phyloP scores from a whole-genome alignment of 2,888 invertebrate genomes.

The Drosophila kambysellisi region DNA sequence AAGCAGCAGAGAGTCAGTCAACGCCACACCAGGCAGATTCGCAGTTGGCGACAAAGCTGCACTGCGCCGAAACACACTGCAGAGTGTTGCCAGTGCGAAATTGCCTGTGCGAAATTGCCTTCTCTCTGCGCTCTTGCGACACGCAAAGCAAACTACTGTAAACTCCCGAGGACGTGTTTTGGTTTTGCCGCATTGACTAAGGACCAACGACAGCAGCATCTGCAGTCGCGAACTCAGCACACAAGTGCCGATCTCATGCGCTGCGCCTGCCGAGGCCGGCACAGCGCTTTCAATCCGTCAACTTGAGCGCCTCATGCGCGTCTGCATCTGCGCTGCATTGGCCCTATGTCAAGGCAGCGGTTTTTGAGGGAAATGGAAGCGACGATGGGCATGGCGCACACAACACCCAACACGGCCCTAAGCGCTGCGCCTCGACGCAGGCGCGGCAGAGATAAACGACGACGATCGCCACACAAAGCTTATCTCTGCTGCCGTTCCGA shows the following conservation, averaged over 20 bases:
- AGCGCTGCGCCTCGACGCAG: slow-evolving; percentile 11
- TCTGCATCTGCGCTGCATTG: slow-evolving; percentile 24
- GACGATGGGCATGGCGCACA: slow-evolving; percentile 21
- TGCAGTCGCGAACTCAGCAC: slow-evolving; percentile 19
- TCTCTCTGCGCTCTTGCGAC: slow-evolving; percentile 16
- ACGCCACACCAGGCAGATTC: slow-evolving; percentile 7
- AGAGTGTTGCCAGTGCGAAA: slow-evolving; percentile 5
- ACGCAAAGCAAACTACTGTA: slow-evolving; percentile 48
- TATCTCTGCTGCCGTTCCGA: slow-evolving; percentile 11
- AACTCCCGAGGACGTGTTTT: slow-evolving; percentile 42
- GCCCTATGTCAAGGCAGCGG: slow-evolving; percentile 69
- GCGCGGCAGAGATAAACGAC: slow-evolving; percentile 10
- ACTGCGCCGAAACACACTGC: slow-evolving; percentile 27
- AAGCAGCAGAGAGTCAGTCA: slow-evolving; percentile 8
- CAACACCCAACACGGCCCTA: slow-evolving; percentile 45
- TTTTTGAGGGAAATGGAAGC: slow-evolving; percentile 36
- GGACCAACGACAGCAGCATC: slow-evolving; percentile 43
- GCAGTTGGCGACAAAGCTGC: slow-evolving; percentile 16
- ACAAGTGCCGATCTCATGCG: slow-evolving; percentile 12
- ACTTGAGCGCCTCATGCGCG: slow-evolving; percentile 21
- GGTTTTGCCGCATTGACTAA: slow-evolving; percentile 64
- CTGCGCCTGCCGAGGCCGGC: slow-evolving; percentile 17
- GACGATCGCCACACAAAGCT: slow-evolving; percentile 5
- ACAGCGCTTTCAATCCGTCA: slow-evolving; percentile 3
- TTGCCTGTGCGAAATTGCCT: slow-evolving; percentile 9